A percentile compares a stretch with the other conserved stretches of the same genome.
Evolutionary conservation across 2,797 vertebrate genomes (phyloP).

Genomic region (Rhodeus uyekii): DNA sequence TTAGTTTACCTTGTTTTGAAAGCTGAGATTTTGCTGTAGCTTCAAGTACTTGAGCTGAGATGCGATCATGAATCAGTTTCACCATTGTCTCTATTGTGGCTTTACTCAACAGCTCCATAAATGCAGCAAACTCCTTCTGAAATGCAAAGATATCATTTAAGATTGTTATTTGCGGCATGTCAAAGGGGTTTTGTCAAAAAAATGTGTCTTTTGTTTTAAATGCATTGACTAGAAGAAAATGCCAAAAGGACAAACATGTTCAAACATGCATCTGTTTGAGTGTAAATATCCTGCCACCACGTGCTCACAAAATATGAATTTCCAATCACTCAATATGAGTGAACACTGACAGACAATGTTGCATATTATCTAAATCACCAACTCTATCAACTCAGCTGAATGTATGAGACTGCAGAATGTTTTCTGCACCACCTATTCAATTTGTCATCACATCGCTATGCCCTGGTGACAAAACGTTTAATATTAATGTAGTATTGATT

Average conservation of each 20-base stretch:
- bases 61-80: conserved; percentile 37
- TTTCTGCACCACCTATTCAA: neutral
- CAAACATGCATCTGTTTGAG: neutral
- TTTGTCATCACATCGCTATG: neutral
- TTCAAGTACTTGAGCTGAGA: conserved; percentile 18
- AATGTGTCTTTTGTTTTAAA: neutral
- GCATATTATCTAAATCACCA: neutral
- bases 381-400: neutral
- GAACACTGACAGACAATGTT: neutral
- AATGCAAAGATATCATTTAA: neutral
- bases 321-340: neutral
- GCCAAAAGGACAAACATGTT: neutral
- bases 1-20: neutral
- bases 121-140: conserved; percentile 42
- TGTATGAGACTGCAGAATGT: neutral
- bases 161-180: neutral
- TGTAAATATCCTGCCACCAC: neutral
- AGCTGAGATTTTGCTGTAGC: conserved; percentile 8
- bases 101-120: conserved; percentile 43
- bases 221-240: neutral
- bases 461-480: neutral
- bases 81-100: conserved; percentile 41
- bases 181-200: neutral
- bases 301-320: neutral
- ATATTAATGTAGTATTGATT: neutral